These are phyloP conservation scores for Vicugna pacos DNA, from an alignment of 2,113 vertebrate genomes.

Conservation along the genomic window DNA sequence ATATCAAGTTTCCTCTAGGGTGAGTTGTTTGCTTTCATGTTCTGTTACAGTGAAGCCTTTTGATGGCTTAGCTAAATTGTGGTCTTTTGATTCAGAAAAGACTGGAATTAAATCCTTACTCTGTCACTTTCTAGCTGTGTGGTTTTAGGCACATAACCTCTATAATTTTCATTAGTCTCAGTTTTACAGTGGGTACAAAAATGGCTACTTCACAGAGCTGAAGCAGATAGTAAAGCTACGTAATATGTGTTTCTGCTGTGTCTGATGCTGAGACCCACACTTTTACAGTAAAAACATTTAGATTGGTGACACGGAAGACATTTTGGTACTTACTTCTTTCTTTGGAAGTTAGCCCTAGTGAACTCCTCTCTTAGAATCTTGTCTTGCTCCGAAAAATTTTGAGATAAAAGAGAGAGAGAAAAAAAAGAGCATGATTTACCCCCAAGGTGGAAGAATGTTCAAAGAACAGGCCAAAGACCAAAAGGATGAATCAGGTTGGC, in stretches of 20 bases:
- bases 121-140: conserved; percentile 59
- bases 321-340: neutral
- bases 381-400: neutral
- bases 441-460: neutral
- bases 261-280: neutral
- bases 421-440: neutral
- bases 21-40: conserved; percentile 44
- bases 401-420: neutral
- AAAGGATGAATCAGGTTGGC: neutral
- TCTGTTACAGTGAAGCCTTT: conserved; percentile 60
- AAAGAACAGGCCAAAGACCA: neutral
- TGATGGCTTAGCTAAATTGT: conserved; percentile 64
- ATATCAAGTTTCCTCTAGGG: conserved; percentile 48
- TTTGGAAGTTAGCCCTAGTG: neutral
- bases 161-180: conserved; percentile 69
- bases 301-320: neutral
- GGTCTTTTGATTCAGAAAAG: conserved; percentile 46
- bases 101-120: conserved; percentile 65
- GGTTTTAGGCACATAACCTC: conserved; percentile 57
- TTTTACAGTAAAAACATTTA: neutral
- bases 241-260: conserved; percentile 4
- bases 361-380: neutral
- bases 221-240: neutral
- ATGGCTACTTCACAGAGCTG: conserved; percentile 26
- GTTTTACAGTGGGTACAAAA: conserved; percentile 63